A percentile compares a stretch with the other conserved stretches of the same genome.
phyloP scores from a whole-genome alignment of 1,140 invertebrate genomes.

The Colletes gigas region DNA sequence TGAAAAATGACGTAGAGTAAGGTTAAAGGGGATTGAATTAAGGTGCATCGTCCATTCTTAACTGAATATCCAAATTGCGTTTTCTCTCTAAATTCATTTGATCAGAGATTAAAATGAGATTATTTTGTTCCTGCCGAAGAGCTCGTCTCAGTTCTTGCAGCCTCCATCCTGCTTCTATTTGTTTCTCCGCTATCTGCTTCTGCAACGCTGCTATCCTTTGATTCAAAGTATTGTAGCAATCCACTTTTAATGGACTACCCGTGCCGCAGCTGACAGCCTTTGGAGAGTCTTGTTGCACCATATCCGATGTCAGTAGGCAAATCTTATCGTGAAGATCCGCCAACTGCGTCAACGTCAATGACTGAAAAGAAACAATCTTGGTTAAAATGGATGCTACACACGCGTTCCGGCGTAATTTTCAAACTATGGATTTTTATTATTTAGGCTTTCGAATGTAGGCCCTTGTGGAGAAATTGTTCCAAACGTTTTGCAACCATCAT shows the following conservation, averaged over 20 bases:
- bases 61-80: conserved; percentile 64
- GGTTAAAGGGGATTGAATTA: conserved; percentile 18
- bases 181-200: conserved; percentile 70
- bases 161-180: conserved; percentile 65
- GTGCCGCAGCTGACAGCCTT: not conserved
- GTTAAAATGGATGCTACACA: not conserved
- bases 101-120: conserved; percentile 65
- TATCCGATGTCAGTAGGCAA: conserved; percentile 67
- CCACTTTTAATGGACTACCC: conserved; percentile 32
- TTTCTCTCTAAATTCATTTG: conserved; percentile 68
- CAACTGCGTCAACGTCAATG: conserved; percentile 70
- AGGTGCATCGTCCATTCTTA: conserved; percentile 47
- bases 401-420: not conserved
- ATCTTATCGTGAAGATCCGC: conserved; percentile 74
- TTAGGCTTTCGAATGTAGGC: too few relatives aligned
- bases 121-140: conserved; percentile 65
- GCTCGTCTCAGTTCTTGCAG: conserved; percentile 63
- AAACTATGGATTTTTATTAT: too few relatives aligned
- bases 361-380: conserved; percentile 47
- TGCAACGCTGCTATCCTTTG: conserved; percentile 72
- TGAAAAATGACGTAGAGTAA: not conserved
- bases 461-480: too few relatives aligned
- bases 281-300: conserved; percentile 61
- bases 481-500: too few relatives aligned
- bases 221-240: conserved; percentile 63